Percentiles rank a stretch among this genome's conserved stretches.
These are phyloP conservation scores for Eubucco bourcierii DNA, from an alignment of 2,113 vertebrate species.

Conservation along the genomic window DNA sequence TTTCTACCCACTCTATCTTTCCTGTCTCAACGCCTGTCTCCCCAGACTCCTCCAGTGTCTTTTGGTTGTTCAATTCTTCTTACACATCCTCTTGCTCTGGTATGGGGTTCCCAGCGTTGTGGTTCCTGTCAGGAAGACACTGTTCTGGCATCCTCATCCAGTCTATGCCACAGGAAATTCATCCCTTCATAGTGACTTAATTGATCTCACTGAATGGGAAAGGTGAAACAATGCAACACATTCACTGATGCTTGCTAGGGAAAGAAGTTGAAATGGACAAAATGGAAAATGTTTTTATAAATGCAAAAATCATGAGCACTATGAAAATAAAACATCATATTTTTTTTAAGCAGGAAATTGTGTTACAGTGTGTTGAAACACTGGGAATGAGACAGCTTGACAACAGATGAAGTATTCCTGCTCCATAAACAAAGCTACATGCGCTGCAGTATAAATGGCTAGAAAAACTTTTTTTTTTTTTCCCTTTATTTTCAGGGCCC, in stretches of 20 bases:
- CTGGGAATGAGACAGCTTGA: neutral
- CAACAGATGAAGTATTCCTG: neutral
- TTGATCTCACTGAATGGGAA: neutral
- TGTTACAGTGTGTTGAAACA: neutral
- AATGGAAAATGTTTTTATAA: neutral
- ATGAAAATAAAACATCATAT: neutral
- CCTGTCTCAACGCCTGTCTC: accelerated
- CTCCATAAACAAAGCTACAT: neutral
- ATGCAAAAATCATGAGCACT: accelerated
- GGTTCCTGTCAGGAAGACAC: neutral
- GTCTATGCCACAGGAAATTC: accelerated
- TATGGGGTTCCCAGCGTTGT: accelerated
- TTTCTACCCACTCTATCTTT: accelerated
- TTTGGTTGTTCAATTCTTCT: accelerated
- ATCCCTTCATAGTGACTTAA: neutral
- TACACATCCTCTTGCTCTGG: accelerated
- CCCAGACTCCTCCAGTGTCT: neutral
- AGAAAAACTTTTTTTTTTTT: neutral
- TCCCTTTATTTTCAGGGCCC: neutral
- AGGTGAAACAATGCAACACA: neutral
- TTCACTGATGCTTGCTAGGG: neutral
- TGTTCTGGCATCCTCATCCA: neutral
- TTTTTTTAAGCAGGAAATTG: neutral
- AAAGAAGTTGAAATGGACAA: neutral
- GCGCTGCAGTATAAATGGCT: neutral